Base-by-base conservation (phyloP, 2,797 vertebrate species). In the Danio albolineatus region DNA sequence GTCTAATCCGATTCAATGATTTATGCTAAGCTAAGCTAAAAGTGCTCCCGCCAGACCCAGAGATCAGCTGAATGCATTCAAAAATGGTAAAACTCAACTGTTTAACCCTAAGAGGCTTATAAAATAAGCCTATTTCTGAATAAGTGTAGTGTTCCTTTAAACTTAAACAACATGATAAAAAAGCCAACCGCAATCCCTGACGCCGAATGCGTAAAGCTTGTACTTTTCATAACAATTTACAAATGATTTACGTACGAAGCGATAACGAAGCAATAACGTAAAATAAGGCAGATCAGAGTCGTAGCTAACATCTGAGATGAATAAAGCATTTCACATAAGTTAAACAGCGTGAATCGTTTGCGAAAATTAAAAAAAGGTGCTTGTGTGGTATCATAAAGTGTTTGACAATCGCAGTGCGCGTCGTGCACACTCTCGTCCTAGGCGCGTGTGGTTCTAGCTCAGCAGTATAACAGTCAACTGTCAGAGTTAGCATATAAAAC, bases 401-500 rank as follows among this genome's bases (percentile, higher is more conserved):
- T 78, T 49, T 71, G 39, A 70, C 13, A 19, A 67, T 81, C 73
- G 36, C 12, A 79, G 70, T 67, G 56, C 54, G 70, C 54, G 38
- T 39, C 48, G 19, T 49, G 59, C 82, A 67, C 70, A 54, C 69
- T 82, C 76, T 76, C 51, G 59, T 75, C 72, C 76, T 66, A 74
- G 77, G 67, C 76, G 51, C 8, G 76, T 79, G 71, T 84, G 72
- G 60, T 74, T 81, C 71, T 59, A 80, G 64, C 61, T 82, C 48
- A 77, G 80, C 81, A 80, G 73, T 76, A 61, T 80, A 82, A 82
- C 81, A 81, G 78, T 66, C 67, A 48, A 51, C 61, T 77, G 76
- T 80, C 66, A 60, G 61, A 76, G 75, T 60, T 73, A 73, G 74
- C 74, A 74, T 66, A 81, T 73, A 19, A 28, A 76, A 59, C 66